Evolutionary conservation across 2,888 invertebrate species (phyloP).

Genomic region (Tethea ocularis): DNA sequence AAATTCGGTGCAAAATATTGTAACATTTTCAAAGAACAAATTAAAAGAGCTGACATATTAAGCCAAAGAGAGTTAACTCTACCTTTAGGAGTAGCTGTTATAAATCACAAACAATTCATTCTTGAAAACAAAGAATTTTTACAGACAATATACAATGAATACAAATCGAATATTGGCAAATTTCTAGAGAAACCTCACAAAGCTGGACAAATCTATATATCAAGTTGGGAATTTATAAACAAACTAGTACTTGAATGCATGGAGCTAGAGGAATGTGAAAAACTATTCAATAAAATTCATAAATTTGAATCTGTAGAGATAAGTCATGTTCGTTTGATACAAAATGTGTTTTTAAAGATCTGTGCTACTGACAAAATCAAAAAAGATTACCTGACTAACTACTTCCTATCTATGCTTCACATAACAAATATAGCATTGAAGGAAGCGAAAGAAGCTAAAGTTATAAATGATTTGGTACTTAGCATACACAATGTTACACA

Average conservation of each 20-base stretch:
- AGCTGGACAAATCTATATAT: constrained; percentile 85
- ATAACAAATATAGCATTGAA: constrained; percentile 77
- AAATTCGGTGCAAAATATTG: constrained; percentile 78
- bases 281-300: constrained; percentile 83
- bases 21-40: constrained; percentile 71
- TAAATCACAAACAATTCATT: constrained; percentile 66
- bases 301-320: constrained; percentile 85
- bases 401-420: constrained; percentile 82
- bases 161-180: constrained; percentile 85
- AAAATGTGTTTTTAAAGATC: constrained; percentile 81
- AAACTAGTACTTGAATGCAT: constrained; percentile 85
- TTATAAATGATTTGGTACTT: constrained; percentile 47
- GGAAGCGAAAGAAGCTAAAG: constrained; percentile 53
- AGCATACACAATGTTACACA: constrained; percentile 24
- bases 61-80: constrained; percentile 86
- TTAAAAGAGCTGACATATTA: constrained; percentile 70
- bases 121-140: constrained; percentile 75
- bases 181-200: constrained; percentile 88
- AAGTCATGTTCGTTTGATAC: constrained; percentile 83
- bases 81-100: constrained; percentile 81
- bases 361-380: constrained; percentile 59
- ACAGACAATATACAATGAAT: constrained; percentile 80
- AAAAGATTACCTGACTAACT: constrained; percentile 75
- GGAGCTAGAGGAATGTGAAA: constrained; percentile 81
- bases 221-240: constrained; percentile 83